Evolutionary conservation across 2,113 vertebrate species (phyloP).

Genomic region (Epinephelus fuscoguttatus): DNA sequence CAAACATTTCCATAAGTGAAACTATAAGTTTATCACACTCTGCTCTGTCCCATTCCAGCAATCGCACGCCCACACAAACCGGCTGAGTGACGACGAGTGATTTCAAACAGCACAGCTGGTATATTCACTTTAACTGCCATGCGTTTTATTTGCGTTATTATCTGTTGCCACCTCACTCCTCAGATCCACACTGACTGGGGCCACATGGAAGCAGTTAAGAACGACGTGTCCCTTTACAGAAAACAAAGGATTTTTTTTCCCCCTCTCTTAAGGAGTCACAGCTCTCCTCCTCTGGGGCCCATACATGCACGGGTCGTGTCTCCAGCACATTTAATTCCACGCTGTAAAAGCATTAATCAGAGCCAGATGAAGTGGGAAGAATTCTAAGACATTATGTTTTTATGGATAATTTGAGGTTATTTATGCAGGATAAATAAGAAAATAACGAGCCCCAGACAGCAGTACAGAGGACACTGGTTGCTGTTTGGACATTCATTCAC

Average conservation of each 20-base stretch:
- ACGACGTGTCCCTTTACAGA: constrained; percentile 71
- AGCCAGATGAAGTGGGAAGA: constrained; percentile 84
- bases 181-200: constrained; percentile 73
- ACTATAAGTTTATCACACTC: constrained; percentile 66
- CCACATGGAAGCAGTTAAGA: constrained; percentile 82
- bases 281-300: constrained; percentile 71
- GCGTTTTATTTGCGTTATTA: constrained; percentile 82
- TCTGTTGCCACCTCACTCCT: constrained; percentile 80
- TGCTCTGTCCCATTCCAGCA: constrained; percentile 64
- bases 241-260: constrained; percentile 58
- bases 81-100: constrained; percentile 71
- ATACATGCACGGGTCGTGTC: constrained; percentile 71
- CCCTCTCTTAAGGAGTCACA: constrained; percentile 67
- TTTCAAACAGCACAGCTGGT: constrained; percentile 78
- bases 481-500: constrained; percentile 57
- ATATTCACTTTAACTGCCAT: constrained; percentile 71
- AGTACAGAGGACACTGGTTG: constrained; percentile 55
- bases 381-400: constrained; percentile 81
- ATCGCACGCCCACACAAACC: constrained; percentile 63
- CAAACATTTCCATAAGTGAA: constrained; percentile 77
- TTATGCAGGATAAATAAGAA: constrained; percentile 83
- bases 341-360: constrained; percentile 85
- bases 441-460: constrained; percentile 76
- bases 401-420: constrained; percentile 87
- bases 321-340: constrained; percentile 83